Evolutionary conservation across 2,113 vertebrate species (phyloP), one percentile per base, ranked within the genome.

Genomic region (Platanista minor): DNA sequence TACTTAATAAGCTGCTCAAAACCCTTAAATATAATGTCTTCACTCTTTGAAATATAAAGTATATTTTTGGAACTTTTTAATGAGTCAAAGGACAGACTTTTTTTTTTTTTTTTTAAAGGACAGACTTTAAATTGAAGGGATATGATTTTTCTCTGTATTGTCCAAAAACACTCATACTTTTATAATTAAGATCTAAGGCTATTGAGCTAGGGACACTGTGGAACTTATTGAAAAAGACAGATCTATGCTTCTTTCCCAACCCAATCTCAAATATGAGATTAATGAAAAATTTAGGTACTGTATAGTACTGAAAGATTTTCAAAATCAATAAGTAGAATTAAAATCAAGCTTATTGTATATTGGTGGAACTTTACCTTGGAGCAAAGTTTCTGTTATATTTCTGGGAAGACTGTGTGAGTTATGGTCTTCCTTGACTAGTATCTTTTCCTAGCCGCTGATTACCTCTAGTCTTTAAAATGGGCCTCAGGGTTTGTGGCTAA

Each of bases 251-350:
- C 71, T 77, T 59, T 1, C 21, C 2, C 36, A 85, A 23, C n/a
- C 90, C 67, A 90, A 66, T 92, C 46, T n/a, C 20, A 61, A 90
- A 83, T 94, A 77, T 62, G 57, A 88, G 23, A 91, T 82, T 90
- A 87, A 43, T 72, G 14, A 97, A 94, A 87, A 90, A 69, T 74
- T 87, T 71, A 94, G 71, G 57, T 74, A 23, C 23, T 88, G 1
- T 88, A 59, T 64, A 77, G 14, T 57, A 25, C 41, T 88, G n/a
- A 96, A 95, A 71, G 33, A 43, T 11, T 94, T 96, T 72, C 4
- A 93, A 87, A 93, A 87, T 82, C 64, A 61, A 8, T 69, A 71
- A 89, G 49, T 80, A 84, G 67, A 88, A 86, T 82, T 78, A 59
- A 92, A 96, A 72, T 74, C 27, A 94, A 90, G 9, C 20, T 80